These are phyloP conservation scores for Channallabes apus DNA, from an alignment of 2,797 vertebrate genomes.

Conservation along the genomic window DNA sequence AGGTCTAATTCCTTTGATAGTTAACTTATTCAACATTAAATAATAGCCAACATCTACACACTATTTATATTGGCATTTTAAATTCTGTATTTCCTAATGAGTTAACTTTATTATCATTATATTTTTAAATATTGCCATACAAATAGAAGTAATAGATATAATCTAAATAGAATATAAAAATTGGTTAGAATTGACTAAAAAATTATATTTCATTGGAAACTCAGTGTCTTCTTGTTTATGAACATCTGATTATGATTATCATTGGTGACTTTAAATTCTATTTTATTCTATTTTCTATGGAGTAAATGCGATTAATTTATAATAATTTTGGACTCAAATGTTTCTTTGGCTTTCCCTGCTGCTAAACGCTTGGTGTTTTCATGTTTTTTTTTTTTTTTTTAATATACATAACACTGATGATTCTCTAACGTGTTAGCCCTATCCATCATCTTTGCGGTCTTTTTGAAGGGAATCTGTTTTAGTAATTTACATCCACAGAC, in stretches of 20 bases:
- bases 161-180: too few relatives aligned
- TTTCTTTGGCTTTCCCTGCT: constrained; percentile 34
- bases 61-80: neutral
- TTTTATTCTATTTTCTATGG: neutral
- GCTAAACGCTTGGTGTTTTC: constrained; percentile 31
- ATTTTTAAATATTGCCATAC: neutral
- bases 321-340: neutral
- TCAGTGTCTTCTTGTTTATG: neutral
- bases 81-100: neutral
- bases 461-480: constrained; percentile 12
- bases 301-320: neutral
- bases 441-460: constrained; percentile 22
- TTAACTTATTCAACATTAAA: neutral
- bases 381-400: constrained; percentile 16
- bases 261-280: neutral
- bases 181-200: neutral
- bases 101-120: neutral
- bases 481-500: neutral
- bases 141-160: neutral
- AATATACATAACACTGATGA: constrained; percentile 6
- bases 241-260: neutral
- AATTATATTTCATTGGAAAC: neutral
- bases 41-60: neutral
- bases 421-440: constrained; percentile 33
- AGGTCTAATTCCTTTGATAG: neutral